Evolutionary conservation across 2,113 vertebrate genomes (phyloP).

Genomic region (Prunella himalayana): DNA sequence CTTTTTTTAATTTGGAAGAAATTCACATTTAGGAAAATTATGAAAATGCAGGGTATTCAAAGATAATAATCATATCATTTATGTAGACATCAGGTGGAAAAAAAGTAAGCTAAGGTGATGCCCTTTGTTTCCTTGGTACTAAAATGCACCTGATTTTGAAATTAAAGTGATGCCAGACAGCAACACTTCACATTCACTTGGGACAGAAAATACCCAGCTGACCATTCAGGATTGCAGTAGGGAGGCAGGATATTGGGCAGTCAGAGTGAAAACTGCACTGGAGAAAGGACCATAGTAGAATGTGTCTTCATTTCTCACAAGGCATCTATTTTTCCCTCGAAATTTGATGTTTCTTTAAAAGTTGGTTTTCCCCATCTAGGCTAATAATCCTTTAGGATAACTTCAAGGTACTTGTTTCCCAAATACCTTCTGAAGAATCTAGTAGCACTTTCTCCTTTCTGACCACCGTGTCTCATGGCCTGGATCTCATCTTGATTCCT

Average conservation of each 20-base stretch:
- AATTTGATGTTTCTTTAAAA: neutral
- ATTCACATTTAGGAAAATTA: neutral
- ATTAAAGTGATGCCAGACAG: neutral
- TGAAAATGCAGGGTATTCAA: neutral
- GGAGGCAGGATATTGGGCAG: neutral
- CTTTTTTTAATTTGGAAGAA: neutral
- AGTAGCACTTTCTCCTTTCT: neutral
- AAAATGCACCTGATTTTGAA: neutral
- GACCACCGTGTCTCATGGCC: neutral
- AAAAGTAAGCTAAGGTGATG: neutral
- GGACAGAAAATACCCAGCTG: neutral
- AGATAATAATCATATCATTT: neutral
- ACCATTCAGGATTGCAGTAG: neutral
- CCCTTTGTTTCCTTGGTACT: neutral
- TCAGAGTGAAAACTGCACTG: neutral
- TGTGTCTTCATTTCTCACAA: neutral
- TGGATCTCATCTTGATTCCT: neutral
- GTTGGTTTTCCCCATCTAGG: neutral
- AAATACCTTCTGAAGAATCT: neutral
- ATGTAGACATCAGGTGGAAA: neutral
- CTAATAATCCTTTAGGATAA: neutral
- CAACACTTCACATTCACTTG: neutral
- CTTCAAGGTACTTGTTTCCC: neutral
- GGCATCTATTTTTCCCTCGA: neutral
- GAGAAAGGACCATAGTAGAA: neutral